These are phyloP conservation scores for Cinclus cinclus DNA, from an alignment of 2,113 vertebrate species.

Conservation along the genomic window DNA sequence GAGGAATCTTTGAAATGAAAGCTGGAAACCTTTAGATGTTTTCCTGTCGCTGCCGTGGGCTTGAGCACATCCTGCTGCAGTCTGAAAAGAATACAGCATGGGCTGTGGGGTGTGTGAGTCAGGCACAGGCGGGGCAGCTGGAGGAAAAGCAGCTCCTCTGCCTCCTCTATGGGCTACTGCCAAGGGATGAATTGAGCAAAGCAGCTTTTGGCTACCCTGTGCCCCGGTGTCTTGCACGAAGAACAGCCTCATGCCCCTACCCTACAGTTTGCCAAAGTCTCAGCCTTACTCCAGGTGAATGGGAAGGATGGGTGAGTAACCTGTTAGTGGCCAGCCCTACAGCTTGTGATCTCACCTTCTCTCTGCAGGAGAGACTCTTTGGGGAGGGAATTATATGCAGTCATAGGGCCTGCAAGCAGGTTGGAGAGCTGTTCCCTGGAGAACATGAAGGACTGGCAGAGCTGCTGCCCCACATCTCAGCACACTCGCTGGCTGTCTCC, in stretches of 20 bases:
- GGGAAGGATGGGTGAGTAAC: neutral
- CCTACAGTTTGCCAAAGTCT: conserved; percentile 26
- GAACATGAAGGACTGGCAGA: neutral
- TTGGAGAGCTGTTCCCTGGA: neutral
- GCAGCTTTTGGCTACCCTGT: neutral
- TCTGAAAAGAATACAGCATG: neutral
- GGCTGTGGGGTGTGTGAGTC: neutral
- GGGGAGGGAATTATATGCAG: neutral
- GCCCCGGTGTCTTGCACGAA: neutral
- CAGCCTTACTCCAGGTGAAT: neutral
- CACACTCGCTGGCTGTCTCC: neutral
- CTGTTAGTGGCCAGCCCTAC: rapidly evolving
- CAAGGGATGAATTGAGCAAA: neutral
- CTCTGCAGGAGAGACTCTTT: neutral
- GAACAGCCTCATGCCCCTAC: neutral
- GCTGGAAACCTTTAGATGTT: conserved; percentile 41
- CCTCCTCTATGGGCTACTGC: neutral
- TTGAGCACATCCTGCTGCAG: neutral
- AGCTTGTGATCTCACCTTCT: neutral
- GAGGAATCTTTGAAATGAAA: conserved; percentile 41
- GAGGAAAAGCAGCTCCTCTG: neutral
- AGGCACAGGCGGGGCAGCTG: neutral
- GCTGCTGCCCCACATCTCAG: neutral
- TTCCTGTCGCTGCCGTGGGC: neutral
- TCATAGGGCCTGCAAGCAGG: neutral